Evolutionary conservation across 2,113 vertebrate genomes (phyloP), one percentile per base, ranked within the genome.

Genomic region (Onychostruthus taczanowskii): DNA sequence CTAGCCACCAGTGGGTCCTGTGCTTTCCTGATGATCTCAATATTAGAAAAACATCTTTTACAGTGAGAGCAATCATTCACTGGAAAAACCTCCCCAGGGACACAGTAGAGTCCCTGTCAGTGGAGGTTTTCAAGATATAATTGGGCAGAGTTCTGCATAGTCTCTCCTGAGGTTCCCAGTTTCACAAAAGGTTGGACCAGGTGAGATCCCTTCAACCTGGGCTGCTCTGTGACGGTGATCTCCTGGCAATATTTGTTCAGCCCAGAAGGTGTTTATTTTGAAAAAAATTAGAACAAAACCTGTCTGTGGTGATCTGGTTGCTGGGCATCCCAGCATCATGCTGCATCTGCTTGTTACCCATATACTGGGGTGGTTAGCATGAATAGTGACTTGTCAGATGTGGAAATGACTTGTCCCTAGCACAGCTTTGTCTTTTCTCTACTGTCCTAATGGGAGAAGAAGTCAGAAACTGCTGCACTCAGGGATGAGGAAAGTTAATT

Each of bases 341-440:
- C 35, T 68, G 17, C 17, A 56, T 72, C 58, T 76, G n/a, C 82
- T 72, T 67, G 23, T 43, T 67, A 19, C 27, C 14, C 8, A 3
- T 26, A 16, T 37, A 0, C 31, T 1, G 2, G n/a, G 3, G 2
- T 53, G 24, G 11, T 53, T 78, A 50, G 50, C 20, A 5, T 31
- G 37, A 61, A 27, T 3, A 47, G n/a, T 77, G 53, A 37, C 72
- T 76, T 49, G 19, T 62, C 28, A 49, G 37, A 26, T 0, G 0
- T n/a, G 35, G 46, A 84, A 70, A 55, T 55, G 0, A 47, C 28
- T 75, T 90, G n/a, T 6, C 27, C 9, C 16, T 21, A 50, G 18
- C n/a, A 30, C 8, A 43, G 43, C 33, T 95, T 66, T 78, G 28
- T 77, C 59, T 81, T 56, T 35, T 62, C 43, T 83, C 27, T 83